phyloP scores from a whole-genome alignment of 1,140 invertebrate genomes.

The Brachystomella parvula region DNA sequence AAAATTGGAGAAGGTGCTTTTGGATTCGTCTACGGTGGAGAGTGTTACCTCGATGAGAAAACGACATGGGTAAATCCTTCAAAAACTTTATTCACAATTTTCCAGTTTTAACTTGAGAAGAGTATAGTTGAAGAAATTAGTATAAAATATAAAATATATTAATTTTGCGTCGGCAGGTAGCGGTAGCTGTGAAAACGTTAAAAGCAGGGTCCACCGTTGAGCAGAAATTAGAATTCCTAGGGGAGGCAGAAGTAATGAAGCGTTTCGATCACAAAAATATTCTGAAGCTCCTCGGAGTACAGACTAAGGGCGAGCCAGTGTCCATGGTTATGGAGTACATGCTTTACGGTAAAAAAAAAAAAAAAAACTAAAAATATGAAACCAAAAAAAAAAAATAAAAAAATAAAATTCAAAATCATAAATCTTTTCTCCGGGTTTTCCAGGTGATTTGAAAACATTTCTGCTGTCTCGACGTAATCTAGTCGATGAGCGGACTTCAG shows the following conservation, averaged over 20 bases:
- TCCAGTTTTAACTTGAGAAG: no score
- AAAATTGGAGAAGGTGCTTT: constrained; percentile 82
- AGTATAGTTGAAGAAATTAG: constrained; percentile 10
- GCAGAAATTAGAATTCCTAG: constrained; percentile 85
- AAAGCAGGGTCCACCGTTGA: constrained; percentile 72
- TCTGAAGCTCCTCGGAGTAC: constrained; percentile 72
- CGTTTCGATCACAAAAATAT: constrained; percentile 84
- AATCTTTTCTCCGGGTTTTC: constrained; percentile 23
- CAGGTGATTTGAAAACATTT: constrained; percentile 76
- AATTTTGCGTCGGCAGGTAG: constrained; percentile 43
- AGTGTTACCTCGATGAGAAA: constrained; percentile 58
- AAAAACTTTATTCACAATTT: neutral
- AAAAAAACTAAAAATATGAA: constrained; percentile 17
- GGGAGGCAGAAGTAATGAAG: constrained; percentile 87
- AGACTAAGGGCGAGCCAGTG: constrained; percentile 72
- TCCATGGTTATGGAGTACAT: constrained; percentile 90
- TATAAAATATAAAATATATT: constrained; percentile 15
- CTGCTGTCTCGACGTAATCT: constrained; percentile 72
- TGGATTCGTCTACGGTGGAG: constrained; percentile 60
- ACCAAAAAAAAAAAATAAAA: neutral
- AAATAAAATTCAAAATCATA: neutral
- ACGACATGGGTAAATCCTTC: constrained; percentile 53
- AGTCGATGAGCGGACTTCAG: constrained; percentile 57
- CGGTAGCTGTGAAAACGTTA: constrained; percentile 84
- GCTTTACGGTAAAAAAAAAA: constrained; percentile 66